Conservation (phyloP, 2,797 vertebrate genomes). For the Thalassophryne amazonica region DNA sequence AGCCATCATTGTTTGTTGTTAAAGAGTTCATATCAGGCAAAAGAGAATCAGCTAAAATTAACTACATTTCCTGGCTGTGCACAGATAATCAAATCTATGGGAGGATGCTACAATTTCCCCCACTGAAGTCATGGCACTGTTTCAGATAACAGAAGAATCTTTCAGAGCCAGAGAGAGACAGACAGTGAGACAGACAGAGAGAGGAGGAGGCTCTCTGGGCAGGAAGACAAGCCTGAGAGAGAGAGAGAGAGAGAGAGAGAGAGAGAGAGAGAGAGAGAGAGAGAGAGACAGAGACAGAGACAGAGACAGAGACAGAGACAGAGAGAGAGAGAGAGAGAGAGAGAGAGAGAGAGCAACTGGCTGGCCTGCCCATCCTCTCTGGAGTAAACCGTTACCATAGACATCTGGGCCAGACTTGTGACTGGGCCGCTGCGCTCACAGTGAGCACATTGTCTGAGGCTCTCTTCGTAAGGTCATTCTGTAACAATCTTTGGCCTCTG, state of each 20-base stretch:
- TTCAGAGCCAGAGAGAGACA: constrained; percentile 29
- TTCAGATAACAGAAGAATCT: constrained; percentile 58
- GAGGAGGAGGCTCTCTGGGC: constrained; percentile 7
- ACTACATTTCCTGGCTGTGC: constrained; percentile 5
- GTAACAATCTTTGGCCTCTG: constrained; percentile 45
- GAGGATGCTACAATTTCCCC: constrained; percentile 35
- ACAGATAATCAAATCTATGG: constrained; percentile 39
- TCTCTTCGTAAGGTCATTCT: constrained; percentile 54
- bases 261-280: constrained; percentile 14
- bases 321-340: background rate
- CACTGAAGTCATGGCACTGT: constrained; percentile 21
- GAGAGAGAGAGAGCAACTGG: constrained; percentile 39
- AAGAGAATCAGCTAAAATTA: background rate
- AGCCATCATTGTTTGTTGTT: background rate
- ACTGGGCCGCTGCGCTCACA: constrained; percentile 54
- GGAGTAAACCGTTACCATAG: constrained; percentile 64
- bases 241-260: background rate
- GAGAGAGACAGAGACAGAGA: constrained; percentile 12
- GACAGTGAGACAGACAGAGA: constrained; percentile 2
- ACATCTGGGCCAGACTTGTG: constrained; percentile 63
- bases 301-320: background rate
- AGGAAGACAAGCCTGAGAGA: constrained; percentile 9
- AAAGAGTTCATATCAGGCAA: background rate
- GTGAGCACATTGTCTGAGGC: constrained; percentile 66
- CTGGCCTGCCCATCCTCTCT: constrained; percentile 37